Evolutionary conservation across 2,113 vertebrate species (phyloP), one percentile per base, ranked within the genome.

Genomic region (Campylomormyrus tamandua): DNA sequence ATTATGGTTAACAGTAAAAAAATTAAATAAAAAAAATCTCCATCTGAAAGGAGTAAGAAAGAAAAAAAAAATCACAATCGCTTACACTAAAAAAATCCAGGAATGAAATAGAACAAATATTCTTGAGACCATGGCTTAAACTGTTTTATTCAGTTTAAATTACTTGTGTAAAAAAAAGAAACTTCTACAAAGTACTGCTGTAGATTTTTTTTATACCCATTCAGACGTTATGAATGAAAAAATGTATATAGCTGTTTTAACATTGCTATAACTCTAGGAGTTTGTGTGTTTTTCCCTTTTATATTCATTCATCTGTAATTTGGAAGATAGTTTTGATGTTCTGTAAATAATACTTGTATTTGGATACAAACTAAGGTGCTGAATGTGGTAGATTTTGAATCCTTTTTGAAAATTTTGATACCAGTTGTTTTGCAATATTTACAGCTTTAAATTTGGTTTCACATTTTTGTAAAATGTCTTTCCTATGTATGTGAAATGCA

Each of bases 331-430:
- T 90, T 80, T 70, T 85, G 85, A 89, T 90, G 88, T 92, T 91
- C 89, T 92, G 91, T 91, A 92, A 90, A 85, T 91, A 90, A 80
- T 66, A 48, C 66, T 89, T 91, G 83, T 84, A 89, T 90, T 89
- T 83, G 88, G 62, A 92, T 56, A 91, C 89, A 87, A 83, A 90
- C 88, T 90, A 90, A 90, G 90, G 88, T 92, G 90, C 90, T 91
- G 90, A 92, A 93, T 92, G 92, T 92, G 87, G 90, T 90, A 86
- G 90, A 49, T 87, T 80, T 92, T 92, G 45, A 89, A 88, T 91
- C 4, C 49, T 92, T 93, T 93, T 90, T 90, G 89, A 84, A 90
- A 91, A 42, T 90, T 93, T 93, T 93, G 90, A 93, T 93, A 93
- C 89, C 87, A 56, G 58, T 90, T 91, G 89, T 91, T 93, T 91